Evolutionary conservation across 2,888 invertebrate genomes (phyloP).

Genomic region (Shargacucullia verbasci): DNA sequence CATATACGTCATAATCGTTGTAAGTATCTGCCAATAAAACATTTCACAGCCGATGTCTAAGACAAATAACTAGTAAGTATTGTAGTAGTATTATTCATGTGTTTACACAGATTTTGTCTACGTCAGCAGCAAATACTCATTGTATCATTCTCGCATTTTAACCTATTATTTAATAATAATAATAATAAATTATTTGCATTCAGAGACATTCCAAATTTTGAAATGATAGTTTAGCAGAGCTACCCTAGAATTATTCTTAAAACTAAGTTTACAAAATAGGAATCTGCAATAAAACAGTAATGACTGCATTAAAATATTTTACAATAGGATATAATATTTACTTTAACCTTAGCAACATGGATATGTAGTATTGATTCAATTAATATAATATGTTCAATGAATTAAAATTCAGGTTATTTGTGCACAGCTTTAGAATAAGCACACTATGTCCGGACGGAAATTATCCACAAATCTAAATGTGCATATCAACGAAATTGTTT

Average conservation of each 20-base stretch:
- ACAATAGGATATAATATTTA: constrained; percentile 44
- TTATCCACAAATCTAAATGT: constrained; percentile 54
- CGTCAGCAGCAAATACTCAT: constrained; percentile 51
- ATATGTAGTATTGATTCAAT: constrained; percentile 62
- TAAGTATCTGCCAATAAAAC: constrained; percentile 58
- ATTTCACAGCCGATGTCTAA: constrained; percentile 67
- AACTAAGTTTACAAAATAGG: constrained; percentile 84
- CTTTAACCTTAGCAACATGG: constrained; percentile 62
- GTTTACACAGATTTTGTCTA: constrained; percentile 51
- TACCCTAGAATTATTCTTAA: constrained; percentile 77
- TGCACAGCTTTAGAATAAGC: constrained; percentile 43
- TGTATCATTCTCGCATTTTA: constrained; percentile 68
- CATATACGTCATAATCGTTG: constrained; percentile 38
- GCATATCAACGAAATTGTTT: constrained; percentile 36
- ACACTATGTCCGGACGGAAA: constrained; percentile 71
- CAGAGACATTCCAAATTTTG: constrained; percentile 68
- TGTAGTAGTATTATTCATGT: constrained; percentile 34
- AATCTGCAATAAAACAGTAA: constrained; percentile 84
- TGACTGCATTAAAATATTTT: constrained; percentile 42
- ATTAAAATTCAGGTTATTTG: constrained; percentile 46
- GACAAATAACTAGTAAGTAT: constrained; percentile 41
- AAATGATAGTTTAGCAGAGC: constrained; percentile 60
- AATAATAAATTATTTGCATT: constrained; percentile 75
- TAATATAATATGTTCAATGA: constrained; percentile 31
- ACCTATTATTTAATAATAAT: constrained; percentile 60